Evolutionary conservation across 2,888 invertebrate genomes (phyloP).

Genomic region (Philereme vetulata): DNA sequence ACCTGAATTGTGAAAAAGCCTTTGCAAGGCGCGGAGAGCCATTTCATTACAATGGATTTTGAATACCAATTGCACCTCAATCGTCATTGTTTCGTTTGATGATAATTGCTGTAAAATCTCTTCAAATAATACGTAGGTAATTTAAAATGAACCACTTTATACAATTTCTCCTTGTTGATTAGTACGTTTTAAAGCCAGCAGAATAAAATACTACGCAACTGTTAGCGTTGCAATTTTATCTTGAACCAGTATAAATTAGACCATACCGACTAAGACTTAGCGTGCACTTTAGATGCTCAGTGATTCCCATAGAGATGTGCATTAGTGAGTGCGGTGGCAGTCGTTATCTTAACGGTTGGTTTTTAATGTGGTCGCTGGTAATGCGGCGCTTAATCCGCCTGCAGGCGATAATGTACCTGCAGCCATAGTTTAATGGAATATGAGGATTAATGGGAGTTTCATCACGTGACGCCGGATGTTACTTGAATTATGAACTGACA

Average conservation of each 20-base stretch:
- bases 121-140: too few relatives aligned
- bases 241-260: conserved; percentile 1
- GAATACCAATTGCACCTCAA: too few relatives aligned
- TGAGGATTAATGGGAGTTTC: conserved; percentile 13
- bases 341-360: conserved; percentile 25
- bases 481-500: too few relatives aligned
- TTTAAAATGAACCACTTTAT: background rate
- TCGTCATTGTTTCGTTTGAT: too few relatives aligned
- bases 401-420: conserved; percentile 18
- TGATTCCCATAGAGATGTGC: conserved; percentile 16
- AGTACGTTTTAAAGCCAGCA: conserved; percentile 11
- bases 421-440: conserved; percentile 14
- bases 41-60: too few relatives aligned
- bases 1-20: too few relatives aligned
- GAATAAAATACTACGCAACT: conserved; percentile 14
- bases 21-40: too few relatives aligned
- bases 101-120: too few relatives aligned
- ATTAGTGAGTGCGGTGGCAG: conserved; percentile 21
- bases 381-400: conserved; percentile 23
- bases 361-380: conserved; percentile 32
- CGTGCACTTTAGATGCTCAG: conserved; percentile 2
- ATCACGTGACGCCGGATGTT: background rate
- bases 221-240: conserved; percentile 13
- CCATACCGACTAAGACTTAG: background rate
- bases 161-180: background rate